These are phyloP conservation scores for Sebastes minor DNA, from an alignment of 2,797 vertebrate genomes.

Conservation along the genomic window DNA sequence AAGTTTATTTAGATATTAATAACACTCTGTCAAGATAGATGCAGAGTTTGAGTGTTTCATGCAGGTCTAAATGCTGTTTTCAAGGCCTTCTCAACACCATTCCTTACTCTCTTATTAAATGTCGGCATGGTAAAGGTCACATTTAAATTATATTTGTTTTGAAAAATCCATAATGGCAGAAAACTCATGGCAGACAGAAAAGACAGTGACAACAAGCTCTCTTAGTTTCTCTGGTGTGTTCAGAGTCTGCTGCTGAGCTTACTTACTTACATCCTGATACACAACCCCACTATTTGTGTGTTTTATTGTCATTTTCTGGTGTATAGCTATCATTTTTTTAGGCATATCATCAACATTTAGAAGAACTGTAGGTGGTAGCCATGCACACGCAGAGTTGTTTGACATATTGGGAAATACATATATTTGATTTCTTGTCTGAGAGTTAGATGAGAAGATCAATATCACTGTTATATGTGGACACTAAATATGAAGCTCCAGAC, in stretches of 20 bases:
- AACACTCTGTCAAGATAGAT: neutral
- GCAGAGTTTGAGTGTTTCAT: neutral
- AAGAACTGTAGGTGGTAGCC: neutral
- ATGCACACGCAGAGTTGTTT: neutral
- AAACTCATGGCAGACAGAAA: neutral
- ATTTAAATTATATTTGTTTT: neutral
- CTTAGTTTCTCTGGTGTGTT: neutral
- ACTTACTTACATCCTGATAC: neutral
- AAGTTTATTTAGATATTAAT: constrained; percentile 43
- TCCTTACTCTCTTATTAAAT: neutral
- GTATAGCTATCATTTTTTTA: neutral
- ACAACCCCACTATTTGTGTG: neutral
- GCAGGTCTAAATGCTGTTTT: neutral
- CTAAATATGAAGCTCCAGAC: neutral
- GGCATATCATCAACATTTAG: neutral
- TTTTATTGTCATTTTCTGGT: neutral
- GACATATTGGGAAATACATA: neutral
- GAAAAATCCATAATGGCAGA: neutral
- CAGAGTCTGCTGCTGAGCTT: neutral
- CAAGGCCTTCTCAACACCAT: neutral
- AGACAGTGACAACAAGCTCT: neutral
- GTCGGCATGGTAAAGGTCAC: neutral
- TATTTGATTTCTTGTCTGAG: neutral
- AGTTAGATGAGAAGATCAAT: neutral
- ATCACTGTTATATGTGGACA: neutral